Conservation (phyloP, 2,797 vertebrate species). For the Myotis daubentonii region DNA sequence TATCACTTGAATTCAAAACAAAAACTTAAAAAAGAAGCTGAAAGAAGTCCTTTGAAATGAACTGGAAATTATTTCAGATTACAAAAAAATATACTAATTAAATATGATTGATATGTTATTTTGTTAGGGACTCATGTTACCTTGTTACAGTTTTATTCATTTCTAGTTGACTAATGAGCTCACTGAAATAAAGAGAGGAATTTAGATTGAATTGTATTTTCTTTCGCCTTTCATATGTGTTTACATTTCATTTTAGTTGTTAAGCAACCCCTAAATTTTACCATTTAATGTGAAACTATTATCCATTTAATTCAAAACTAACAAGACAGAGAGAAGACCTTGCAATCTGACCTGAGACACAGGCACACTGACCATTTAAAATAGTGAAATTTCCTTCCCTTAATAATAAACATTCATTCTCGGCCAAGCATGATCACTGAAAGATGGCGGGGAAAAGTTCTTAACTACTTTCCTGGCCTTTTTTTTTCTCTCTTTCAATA, state of each 20-base stretch:
- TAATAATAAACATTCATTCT: conserved; percentile 50
- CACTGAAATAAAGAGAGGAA: conserved; percentile 66
- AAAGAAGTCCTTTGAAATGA: conserved; percentile 68
- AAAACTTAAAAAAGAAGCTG: conserved; percentile 56
- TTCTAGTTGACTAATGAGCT: conserved; percentile 76
- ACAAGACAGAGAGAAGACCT: conserved; percentile 50
- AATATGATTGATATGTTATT: conserved; percentile 78
- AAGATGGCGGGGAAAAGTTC: not conserved
- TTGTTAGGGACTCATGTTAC: conserved; percentile 70
- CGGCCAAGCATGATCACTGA: not conserved
- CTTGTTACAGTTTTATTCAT: conserved; percentile 73
- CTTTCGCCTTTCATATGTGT: conserved; percentile 54
- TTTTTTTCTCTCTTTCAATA: not conserved
- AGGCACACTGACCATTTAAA: not conserved
- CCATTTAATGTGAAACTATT: not conserved
- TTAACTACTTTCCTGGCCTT: not conserved
- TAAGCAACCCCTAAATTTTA: conserved; percentile 61
- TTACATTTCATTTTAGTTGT: conserved; percentile 64
- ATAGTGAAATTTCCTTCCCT: conserved; percentile 42
- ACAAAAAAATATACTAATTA: conserved; percentile 76
- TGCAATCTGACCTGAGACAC: conserved; percentile 11
- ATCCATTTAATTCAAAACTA: conserved; percentile 62
- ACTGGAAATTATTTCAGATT: conserved; percentile 69
- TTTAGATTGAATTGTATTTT: conserved; percentile 71
- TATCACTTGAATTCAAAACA: conserved; percentile 67